These are phyloP conservation scores for Shargacucullia verbasci DNA, from an alignment of 2,888 invertebrate species.

Conservation along the genomic window DNA sequence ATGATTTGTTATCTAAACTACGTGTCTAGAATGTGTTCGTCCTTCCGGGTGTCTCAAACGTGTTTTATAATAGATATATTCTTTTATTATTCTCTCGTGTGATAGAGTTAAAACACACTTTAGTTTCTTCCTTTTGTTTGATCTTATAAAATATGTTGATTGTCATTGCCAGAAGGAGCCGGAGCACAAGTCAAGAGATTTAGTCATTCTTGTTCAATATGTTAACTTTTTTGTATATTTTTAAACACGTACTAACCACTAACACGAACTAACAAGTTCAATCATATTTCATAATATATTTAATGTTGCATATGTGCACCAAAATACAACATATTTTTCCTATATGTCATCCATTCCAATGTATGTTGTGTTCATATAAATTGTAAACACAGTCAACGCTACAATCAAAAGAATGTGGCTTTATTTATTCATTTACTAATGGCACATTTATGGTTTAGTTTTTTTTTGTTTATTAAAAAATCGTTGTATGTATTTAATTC, in stretches of 20 bases:
- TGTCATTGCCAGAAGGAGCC: neutral
- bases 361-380: constrained; percentile 1
- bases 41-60: constrained; percentile 22
- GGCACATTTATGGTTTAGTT: neutral
- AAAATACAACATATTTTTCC: too few species aligned
- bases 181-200: neutral
- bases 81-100: neutral
- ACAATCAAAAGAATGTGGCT: constrained; percentile 7
- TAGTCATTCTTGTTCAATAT: too few species aligned
- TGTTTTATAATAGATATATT: constrained; percentile 6
- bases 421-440: constrained; percentile 4
- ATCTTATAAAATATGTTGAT: neutral
- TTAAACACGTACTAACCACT: too few species aligned
- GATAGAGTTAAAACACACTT: neutral
- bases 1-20: constrained; percentile 19
- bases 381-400: constrained; percentile 10
- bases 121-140: neutral
- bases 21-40: constrained; percentile 23
- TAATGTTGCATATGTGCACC: too few species aligned
- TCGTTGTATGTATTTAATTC: neutral
- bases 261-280: too few species aligned
- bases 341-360: neutral
- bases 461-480: neutral
- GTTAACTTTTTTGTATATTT: too few species aligned
- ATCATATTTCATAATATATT: too few species aligned